Conservation (phyloP, 2,113 vertebrate genomes). For the Poeciliopsis occidentalis region DNA sequence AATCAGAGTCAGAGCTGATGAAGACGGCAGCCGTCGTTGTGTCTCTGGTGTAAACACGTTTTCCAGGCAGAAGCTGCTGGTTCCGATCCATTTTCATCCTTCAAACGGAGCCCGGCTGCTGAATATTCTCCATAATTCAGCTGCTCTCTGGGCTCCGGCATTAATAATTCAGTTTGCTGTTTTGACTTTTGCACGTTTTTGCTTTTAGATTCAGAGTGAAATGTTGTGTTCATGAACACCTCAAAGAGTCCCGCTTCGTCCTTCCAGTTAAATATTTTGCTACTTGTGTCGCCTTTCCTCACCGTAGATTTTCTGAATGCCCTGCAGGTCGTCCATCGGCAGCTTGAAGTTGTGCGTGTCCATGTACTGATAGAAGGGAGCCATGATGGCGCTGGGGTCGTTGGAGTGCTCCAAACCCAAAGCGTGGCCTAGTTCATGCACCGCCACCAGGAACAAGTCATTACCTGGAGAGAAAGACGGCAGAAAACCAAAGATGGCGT, state of each 20-base stretch:
- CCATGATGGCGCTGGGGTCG: constrained; percentile 97
- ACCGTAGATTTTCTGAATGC: constrained; percentile 99
- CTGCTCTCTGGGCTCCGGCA: background rate
- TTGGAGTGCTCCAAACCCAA: constrained; percentile 96
- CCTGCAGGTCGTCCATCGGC: constrained; percentile 95
- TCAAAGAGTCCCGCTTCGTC: background rate
- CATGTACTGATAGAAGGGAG: constrained; percentile 99
- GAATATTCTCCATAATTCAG: background rate
- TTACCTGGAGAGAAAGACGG: constrained; percentile 81
- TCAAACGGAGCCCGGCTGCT: background rate
- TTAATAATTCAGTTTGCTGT: constrained; percentile 32
- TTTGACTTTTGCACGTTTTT: constrained; percentile 28
- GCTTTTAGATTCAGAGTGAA: constrained; percentile 27
- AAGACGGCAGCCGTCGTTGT: background rate
- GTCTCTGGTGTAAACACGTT: constrained; percentile 19
- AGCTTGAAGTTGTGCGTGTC: constrained; percentile 98
- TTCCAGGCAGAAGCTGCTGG: constrained; percentile 3
- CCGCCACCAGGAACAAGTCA: constrained; percentile 94
- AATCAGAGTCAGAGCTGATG: background rate
- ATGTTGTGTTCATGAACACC: background rate
- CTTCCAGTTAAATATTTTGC: background rate
- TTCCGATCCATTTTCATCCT: background rate
- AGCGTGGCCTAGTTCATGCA: constrained; percentile 94
- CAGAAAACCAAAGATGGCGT: background rate
- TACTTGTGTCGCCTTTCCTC: background rate